Conservation (phyloP, 2,797 vertebrate species). For the Enteromius paludinosus region DNA sequence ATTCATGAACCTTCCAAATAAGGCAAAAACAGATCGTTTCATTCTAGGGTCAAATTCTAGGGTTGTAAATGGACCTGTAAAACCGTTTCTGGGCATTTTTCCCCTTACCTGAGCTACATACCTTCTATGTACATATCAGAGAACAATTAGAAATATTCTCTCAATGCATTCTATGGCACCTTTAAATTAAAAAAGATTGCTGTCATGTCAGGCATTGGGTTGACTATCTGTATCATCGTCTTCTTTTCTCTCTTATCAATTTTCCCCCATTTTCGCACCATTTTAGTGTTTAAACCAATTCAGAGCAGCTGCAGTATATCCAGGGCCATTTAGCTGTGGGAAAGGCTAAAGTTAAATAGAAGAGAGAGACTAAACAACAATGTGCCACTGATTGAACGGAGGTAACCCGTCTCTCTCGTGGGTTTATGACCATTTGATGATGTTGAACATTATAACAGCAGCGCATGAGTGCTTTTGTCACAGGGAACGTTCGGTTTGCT, state of each 20-base stretch:
- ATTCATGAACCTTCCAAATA: no score
- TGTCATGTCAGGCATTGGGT: background rate
- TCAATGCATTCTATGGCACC: no score
- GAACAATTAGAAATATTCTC: no score
- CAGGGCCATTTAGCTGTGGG: slow-evolving; percentile 12
- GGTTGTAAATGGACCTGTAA: no score
- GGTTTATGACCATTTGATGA: slow-evolving; percentile 41
- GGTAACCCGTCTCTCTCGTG: background rate
- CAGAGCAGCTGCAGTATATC: background rate
- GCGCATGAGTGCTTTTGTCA: slow-evolving; percentile 50
- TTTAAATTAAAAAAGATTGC: background rate
- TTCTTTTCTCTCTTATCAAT: background rate
- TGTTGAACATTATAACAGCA: slow-evolving; percentile 39
- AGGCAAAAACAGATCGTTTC: no score
- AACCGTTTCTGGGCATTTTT: no score
- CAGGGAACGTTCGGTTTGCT: slow-evolving; percentile 33
- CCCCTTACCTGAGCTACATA: no score
- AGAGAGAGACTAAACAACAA: slow-evolving; percentile 13
- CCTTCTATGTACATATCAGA: no score
- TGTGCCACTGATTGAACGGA: slow-evolving; percentile 19
- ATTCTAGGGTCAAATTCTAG: no score
- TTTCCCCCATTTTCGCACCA: background rate
- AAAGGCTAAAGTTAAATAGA: background rate
- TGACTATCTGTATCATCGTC: background rate
- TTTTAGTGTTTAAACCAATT: slow-evolving; percentile 1